Conservation (phyloP, 2,113 vertebrate genomes). For the Falcunculus frontatus region DNA sequence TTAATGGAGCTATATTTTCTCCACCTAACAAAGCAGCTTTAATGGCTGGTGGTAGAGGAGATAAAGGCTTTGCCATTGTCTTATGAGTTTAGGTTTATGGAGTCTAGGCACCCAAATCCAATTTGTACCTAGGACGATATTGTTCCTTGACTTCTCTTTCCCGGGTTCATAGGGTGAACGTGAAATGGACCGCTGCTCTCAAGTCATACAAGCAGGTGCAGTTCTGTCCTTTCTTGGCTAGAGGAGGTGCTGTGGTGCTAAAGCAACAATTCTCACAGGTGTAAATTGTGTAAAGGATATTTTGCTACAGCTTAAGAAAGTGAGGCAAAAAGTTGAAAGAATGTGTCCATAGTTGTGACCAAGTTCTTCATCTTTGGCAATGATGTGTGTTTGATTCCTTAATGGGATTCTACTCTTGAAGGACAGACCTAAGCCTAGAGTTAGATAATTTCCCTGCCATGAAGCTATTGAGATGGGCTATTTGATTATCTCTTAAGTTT, state of each 20-base stretch:
- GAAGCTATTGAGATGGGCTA: background rate
- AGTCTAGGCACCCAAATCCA: background rate
- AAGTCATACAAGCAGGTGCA: background rate
- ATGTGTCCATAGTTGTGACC: background rate
- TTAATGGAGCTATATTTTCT: background rate
- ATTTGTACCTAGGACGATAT: background rate
- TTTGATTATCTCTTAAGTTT: background rate
- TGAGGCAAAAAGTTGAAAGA: background rate
- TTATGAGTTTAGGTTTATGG: background rate
- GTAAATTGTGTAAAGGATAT: background rate
- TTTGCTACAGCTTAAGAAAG: background rate
- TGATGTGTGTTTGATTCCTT: background rate
- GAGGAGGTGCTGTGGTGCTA: background rate
- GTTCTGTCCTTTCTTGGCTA: background rate
- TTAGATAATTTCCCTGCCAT: background rate
- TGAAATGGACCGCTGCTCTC: background rate
- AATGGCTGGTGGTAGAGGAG: background rate
- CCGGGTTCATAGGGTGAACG: background rate
- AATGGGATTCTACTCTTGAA: background rate
- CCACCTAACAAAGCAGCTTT: background rate
- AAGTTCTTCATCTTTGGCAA: background rate
- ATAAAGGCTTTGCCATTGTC: background rate
- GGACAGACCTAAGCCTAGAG: background rate
- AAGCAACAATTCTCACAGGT: background rate
- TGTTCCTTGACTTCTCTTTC: background rate